A percentile compares a stretch with the other conserved stretches of the same genome.
Evolutionary conservation across 2,113 vertebrate genomes (phyloP).

Genomic region (Halichoerus grypus): DNA sequence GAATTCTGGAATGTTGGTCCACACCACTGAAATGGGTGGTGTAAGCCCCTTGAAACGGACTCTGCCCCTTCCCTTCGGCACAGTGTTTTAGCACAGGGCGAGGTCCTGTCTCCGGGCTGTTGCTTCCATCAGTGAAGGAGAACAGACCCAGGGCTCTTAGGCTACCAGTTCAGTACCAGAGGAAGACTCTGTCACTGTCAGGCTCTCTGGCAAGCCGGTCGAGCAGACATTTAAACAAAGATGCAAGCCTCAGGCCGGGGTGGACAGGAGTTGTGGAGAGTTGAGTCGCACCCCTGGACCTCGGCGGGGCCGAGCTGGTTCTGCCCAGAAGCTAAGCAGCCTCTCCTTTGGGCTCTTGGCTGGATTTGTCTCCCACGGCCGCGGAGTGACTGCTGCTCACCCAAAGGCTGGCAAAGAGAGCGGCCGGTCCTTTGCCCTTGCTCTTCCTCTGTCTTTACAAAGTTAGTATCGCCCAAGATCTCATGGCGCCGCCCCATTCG

Average conservation of each 20-base stretch:
- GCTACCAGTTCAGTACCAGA: neutral
- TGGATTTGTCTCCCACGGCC: neutral
- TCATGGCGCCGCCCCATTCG: neutral
- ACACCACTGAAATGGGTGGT: neutral
- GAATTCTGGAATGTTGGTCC: neutral
- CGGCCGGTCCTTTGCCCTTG: neutral
- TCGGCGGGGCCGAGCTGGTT: neutral
- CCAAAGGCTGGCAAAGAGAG: neutral
- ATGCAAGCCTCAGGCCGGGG: neutral
- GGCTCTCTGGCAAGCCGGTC: neutral
- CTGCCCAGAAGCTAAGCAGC: neutral
- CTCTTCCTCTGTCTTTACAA: neutral
- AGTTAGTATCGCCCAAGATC: neutral
- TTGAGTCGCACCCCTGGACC: neutral
- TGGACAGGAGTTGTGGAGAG: neutral
- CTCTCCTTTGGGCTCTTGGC: neutral
- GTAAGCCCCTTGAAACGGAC: neutral
- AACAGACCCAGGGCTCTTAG: neutral
- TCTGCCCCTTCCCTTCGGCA: constrained; percentile 4
- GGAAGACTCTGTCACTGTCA: constrained; percentile 8
- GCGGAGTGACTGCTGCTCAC: neutral
- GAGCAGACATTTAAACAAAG: neutral
- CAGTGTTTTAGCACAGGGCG: neutral
- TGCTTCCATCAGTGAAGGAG: neutral
- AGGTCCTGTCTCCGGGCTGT: neutral